Evolutionary conservation across 2,113 vertebrate species (phyloP).

Genomic region (Sitta europaea): DNA sequence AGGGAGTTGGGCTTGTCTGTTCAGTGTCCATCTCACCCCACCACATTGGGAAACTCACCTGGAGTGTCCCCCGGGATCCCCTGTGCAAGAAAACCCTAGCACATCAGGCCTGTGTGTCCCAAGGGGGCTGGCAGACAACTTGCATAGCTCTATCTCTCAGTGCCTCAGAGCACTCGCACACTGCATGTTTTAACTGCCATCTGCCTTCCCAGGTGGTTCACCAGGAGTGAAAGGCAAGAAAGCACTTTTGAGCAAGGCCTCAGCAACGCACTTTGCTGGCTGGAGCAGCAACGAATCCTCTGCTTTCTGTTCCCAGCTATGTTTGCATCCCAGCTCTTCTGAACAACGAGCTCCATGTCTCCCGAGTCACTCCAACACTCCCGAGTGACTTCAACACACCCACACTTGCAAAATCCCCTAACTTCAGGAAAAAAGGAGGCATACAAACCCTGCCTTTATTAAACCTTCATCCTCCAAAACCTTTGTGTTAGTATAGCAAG

Average conservation of each 20-base stretch:
- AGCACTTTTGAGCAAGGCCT: neutral
- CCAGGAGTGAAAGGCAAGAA: neutral
- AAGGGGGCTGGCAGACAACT: neutral
- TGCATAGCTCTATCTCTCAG: neutral
- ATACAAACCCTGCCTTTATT: neutral
- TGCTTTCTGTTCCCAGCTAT: neutral
- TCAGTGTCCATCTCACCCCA: neutral
- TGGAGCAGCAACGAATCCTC: neutral
- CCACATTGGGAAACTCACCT: neutral
- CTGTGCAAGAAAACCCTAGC: rapidly evolving
- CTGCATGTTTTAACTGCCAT: neutral
- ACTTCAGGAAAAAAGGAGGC: neutral
- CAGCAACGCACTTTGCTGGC: neutral
- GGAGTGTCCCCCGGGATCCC: rapidly evolving
- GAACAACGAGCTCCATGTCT: neutral
- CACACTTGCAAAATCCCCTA: neutral
- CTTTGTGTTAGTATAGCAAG: neutral
- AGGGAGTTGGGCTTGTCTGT: neutral
- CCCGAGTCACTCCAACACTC: neutral
- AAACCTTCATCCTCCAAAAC: neutral
- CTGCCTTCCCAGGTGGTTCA: neutral
- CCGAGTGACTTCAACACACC: neutral
- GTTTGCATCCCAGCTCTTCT: neutral
- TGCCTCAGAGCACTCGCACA: rapidly evolving
- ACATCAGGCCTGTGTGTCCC: rapidly evolving